Base-by-base conservation (phyloP, 23 tunicate genomes). In the Corella eumyota region DNA sequence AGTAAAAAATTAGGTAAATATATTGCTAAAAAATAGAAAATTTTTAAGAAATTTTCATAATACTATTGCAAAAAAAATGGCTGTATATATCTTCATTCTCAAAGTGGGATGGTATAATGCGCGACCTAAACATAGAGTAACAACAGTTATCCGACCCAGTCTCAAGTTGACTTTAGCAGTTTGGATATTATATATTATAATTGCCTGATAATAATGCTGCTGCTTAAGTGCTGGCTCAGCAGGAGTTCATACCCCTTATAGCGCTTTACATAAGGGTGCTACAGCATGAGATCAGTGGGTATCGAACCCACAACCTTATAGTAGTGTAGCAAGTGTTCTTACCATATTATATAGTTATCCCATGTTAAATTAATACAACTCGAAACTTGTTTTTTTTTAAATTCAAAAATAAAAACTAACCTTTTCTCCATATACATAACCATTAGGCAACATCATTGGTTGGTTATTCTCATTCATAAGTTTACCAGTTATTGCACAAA, bases 371-470 rank as follows among this genome's bases (percentile, higher is more conserved):
- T n/a, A n/a, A n/a, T n/a, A n/a, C n/a, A n/a, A n/a, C n/a, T n/a
- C n/a, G n/a, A n/a, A n/a, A n/a, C n/a, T n/a, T n/a, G n/a, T 40
- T 40, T 40, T 40, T 15, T 9, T 40, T 11, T 40, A 40, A 40
- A 40, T 15, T 40, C 11, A 15, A 40, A 9, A 40, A 32, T 32
- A 15, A 32, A 28, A 60, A 30, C 22, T 11, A 51, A 88, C 96
- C 74, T 61, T 67, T 65, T 73, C 77, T 0, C 96, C 96, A 70
- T 88, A 88, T 4, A 88, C 81, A 30, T 78, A 61, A 28, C 96
- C 96, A 48, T 88, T 88, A 0, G 96, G 87, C 30, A 88, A 62
- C 96, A 88, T 79, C 96, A 88, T 88, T 0, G 96, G 88, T 11
- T 75, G 87, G 50, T 88, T 88, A 81, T 88, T 59, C 62, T 88